A percentile compares a stretch with the other conserved stretches of the same genome.
Evolutionary conservation across 2,113 vertebrate species (phyloP).

Genomic region (Peucedramus taeniatus): DNA sequence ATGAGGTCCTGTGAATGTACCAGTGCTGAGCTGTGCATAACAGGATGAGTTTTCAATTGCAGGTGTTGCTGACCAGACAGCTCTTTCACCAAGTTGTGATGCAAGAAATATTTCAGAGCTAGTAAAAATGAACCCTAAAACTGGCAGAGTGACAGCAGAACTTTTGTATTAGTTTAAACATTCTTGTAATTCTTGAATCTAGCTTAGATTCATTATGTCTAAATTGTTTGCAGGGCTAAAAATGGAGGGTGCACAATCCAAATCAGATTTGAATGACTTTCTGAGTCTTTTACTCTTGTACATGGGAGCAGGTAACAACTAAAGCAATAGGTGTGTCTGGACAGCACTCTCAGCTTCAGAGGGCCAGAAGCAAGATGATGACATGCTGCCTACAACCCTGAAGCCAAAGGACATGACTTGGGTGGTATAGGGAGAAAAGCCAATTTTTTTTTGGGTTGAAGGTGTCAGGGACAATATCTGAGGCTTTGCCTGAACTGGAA

Average conservation of each 20-base stretch:
- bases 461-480: background rate
- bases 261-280: background rate
- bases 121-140: background rate
- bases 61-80: background rate
- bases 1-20: background rate
- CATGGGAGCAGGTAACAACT: background rate
- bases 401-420: background rate
- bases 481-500: background rate
- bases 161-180: background rate
- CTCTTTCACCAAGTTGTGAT: background rate
- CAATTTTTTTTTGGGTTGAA: accelerated
- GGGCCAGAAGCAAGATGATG: background rate
- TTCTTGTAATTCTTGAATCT: background rate
- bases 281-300: background rate
- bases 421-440: background rate
- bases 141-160: background rate
- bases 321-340: background rate
- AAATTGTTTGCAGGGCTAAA: background rate
- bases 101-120: background rate
- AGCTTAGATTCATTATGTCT: background rate
- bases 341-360: background rate
- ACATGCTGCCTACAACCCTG: background rate
- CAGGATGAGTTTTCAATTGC: background rate
- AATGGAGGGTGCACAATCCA: background rate
- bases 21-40: background rate